Evolutionary conservation across 2,888 invertebrate species (phyloP).

Genomic region (Operophtera brumata): DNA sequence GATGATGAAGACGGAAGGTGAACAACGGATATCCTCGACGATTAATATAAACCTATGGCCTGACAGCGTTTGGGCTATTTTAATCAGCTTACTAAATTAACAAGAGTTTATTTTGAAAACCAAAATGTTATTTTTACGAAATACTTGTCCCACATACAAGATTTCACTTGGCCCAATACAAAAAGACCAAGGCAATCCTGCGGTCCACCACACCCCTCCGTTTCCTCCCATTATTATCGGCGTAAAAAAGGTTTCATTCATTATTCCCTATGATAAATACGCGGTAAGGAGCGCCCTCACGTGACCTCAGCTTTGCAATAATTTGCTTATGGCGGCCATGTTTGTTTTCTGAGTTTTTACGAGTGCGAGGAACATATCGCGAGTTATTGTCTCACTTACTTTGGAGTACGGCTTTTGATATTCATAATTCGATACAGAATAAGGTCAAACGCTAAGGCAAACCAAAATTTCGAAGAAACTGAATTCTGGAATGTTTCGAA

Average conservation of each 20-base stretch:
- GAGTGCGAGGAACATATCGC: constrained; percentile 15
- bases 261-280: constrained; percentile 39
- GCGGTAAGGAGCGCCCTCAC: constrained; percentile 49
- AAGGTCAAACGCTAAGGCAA: no score
- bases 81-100: no score
- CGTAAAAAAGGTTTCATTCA: constrained; percentile 37
- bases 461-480: no score
- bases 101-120: no score
- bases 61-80: no score
- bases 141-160: no score
- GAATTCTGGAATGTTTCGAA: no score
- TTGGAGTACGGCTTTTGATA: not conserved
- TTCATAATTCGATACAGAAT: not conserved
- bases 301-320: constrained; percentile 49
- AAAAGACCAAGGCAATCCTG: not conserved
- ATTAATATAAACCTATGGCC: no score
- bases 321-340: constrained; percentile 63
- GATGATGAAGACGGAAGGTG: no score
- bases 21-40: no score
- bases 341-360: constrained; percentile 44
- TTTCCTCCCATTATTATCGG: constrained; percentile 33
- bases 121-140: no score
- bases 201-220: constrained; percentile 16
- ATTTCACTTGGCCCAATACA: not conserved
- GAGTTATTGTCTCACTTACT: constrained; percentile 8